Evolutionary conservation across 2,888 invertebrate species (phyloP), one percentile per base, ranked within the genome.

Genomic region (Parelbella ahira): DNA sequence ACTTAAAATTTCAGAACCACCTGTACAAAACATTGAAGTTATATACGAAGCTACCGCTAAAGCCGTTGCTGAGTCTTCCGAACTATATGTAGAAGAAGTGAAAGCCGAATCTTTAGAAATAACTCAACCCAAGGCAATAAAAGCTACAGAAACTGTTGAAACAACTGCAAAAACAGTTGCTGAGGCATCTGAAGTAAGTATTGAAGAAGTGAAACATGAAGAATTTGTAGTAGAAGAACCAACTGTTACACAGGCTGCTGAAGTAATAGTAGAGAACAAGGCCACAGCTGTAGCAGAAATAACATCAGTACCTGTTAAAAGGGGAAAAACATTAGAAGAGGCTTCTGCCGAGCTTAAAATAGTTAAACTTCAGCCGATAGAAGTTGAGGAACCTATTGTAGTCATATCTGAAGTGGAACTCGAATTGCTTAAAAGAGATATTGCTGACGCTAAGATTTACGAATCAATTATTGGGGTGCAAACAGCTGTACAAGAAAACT

Each of bases 331-430:
- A 2, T 32, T 45, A 8, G 45, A 50, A 7, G 66, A 68, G 27
- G 68, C 56, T 36, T 62, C 51, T 18, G 63, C 63, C 8, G 56
- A 57, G 3, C 32, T 71, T 0, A 68, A 68, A 48, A 59, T 71
- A 11, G 47, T 62, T 0, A 71, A 71, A 49, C 49, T 57, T 21
- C 36, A 53, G 10, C 41, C 29, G n/a, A 27, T 19, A 20, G 48
- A 41, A 9, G 33, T 20, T n/a, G 34, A 36, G 13, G 41, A 44
- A 33, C 33, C 32, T 6, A 8, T 29, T 1, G 20, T 38, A 3
- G 36, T 38, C 11, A 37, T 39, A 44, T 30, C 33, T 24, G 27
- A 37, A 45, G 24, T 38, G 19, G 37, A 42, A 36, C 34, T 42
- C 6, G 42, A 11, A 1, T 15, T 42, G 6, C 34, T 23, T 0